Evolutionary conservation across 2,113 vertebrate genomes (phyloP).

Genomic region (Syrmaticus mikado): DNA sequence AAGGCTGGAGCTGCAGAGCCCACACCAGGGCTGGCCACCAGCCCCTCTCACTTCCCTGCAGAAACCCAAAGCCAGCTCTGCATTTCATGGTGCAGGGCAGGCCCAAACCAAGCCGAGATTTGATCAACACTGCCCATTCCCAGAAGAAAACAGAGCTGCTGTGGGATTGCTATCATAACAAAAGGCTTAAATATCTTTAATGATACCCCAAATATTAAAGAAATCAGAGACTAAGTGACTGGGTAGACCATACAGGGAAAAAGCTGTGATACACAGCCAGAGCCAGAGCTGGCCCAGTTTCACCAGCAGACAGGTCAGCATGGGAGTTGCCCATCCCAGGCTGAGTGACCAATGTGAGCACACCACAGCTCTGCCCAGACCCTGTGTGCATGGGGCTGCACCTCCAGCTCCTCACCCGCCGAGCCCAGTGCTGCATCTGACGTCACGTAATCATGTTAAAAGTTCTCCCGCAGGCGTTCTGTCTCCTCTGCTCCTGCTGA

Average conservation of each 20-base stretch:
- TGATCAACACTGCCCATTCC: background rate
- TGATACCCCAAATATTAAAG: background rate
- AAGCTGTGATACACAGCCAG: background rate
- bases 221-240: background rate
- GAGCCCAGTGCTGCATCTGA: background rate
- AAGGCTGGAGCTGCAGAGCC: background rate
- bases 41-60: background rate
- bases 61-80: background rate
- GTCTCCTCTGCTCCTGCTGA: background rate
- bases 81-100: background rate
- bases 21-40: background rate
- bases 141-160: background rate
- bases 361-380: background rate
- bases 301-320: background rate
- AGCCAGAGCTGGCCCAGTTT: background rate
- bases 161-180: background rate
- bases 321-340: fast-evolving
- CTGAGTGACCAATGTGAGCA: background rate
- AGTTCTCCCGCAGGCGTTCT: background rate
- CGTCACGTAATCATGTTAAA: background rate
- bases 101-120: background rate
- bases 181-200: background rate
- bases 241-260: background rate
- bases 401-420: fast-evolving
- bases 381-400: background rate